Conservation (phyloP, 2,797 vertebrate species). For the Girardinus metallicus region DNA sequence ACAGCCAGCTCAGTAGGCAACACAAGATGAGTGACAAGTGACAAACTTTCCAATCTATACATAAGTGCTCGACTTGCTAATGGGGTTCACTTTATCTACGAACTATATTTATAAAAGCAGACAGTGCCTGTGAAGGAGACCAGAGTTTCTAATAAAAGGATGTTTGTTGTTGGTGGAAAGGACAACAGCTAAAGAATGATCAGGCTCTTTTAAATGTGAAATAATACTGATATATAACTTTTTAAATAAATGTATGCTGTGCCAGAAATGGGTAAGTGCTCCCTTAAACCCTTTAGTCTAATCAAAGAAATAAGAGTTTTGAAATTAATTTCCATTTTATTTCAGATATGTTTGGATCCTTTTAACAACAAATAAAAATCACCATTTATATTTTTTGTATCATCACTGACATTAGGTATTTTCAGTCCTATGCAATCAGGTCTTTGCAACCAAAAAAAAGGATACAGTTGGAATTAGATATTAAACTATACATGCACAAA, state of each 20-base stretch:
- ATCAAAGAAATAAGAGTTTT: neutral
- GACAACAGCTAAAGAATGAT: slow-evolving; percentile 36
- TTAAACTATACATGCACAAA: neutral
- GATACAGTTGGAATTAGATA: neutral
- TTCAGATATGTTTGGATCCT: neutral
- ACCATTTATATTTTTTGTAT: neutral
- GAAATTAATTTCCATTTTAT: neutral
- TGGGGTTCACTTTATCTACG: slow-evolving; percentile 82
- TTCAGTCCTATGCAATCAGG: neutral
- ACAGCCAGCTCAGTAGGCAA: slow-evolving; percentile 72
- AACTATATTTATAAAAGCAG: slow-evolving; percentile 79
- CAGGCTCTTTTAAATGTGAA: slow-evolving; percentile 21
- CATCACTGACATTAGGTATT: neutral
- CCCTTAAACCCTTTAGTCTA: neutral
- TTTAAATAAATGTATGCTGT: slow-evolving; percentile 7
- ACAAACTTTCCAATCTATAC: slow-evolving; percentile 74
- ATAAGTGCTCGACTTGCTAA: slow-evolving; percentile 81
- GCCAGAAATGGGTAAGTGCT: slow-evolving; percentile 27
- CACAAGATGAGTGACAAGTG: slow-evolving; percentile 80
- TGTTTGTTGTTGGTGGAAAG: slow-evolving; percentile 39
- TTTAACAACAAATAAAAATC: neutral
- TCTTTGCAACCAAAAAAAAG: neutral
- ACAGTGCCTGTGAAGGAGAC: slow-evolving; percentile 76
- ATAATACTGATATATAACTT: slow-evolving; percentile 11
- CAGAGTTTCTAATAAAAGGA: slow-evolving; percentile 68